These are phyloP conservation scores for Drusus annulatus DNA, from an alignment of 1,140 invertebrate genomes.

Conservation along the genomic window DNA sequence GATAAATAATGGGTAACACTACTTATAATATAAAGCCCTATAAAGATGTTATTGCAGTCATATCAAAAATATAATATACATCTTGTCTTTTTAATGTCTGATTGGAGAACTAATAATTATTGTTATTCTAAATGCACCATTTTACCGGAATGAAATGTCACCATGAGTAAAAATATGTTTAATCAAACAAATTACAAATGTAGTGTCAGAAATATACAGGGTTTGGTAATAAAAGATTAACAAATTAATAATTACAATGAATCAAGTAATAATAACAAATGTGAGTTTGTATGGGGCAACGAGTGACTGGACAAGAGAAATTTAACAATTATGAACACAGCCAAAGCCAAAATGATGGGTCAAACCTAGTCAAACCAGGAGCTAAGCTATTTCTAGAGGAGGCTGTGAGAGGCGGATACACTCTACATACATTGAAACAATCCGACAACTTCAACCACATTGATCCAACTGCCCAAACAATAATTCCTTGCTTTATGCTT, in stretches of 20 bases:
- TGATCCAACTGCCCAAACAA: too few species aligned
- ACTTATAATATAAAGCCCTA: conserved; percentile 7
- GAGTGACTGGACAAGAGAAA: conserved; percentile 11
- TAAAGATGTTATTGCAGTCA: conserved; percentile 9
- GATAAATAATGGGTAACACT: not conserved
- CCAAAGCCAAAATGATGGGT: conserved; percentile 38
- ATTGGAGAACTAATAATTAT: not conserved
- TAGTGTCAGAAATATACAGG: not conserved
- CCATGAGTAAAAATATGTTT: too few species aligned
- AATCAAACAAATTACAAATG: too few species aligned
- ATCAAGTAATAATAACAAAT: conserved; percentile 6
- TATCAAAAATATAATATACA: conserved; percentile 13
- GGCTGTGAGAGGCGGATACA: not conserved
- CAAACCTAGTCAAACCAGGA: not conserved
- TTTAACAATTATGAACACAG: conserved; percentile 53
- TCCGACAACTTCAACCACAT: not conserved
- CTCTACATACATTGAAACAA: not conserved
- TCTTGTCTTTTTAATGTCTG: conserved; percentile 23
- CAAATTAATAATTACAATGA: not conserved
- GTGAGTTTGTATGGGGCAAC: not conserved
- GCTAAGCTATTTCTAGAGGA: not conserved
- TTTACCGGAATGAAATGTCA: not conserved
- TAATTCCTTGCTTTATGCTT: not conserved
- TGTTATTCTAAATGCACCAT: conserved; percentile 4
- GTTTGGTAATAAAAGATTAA: not conserved